Conservation (phyloP, 2,113 vertebrate species). For the Spilogale gracilis region DNA sequence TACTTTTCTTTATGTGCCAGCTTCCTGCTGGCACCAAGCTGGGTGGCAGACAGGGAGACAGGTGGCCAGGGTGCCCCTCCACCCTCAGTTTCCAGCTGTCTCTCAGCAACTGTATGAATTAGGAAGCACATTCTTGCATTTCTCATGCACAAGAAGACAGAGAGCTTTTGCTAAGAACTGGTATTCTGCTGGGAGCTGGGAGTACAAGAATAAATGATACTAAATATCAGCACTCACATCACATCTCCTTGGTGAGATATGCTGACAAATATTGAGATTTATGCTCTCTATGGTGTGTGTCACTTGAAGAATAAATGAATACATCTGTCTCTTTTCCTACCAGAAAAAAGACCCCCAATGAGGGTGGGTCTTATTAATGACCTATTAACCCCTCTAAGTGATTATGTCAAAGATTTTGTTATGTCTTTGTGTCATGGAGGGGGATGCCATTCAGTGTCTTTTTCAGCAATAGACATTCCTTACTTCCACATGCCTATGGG, state of each 20-base stretch:
- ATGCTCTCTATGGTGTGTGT: background rate
- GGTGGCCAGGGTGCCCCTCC: background rate
- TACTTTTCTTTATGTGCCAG: background rate
- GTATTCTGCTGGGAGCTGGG: background rate
- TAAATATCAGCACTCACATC: background rate
- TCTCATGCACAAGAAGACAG: background rate
- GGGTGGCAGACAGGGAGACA: background rate
- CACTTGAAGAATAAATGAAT: background rate
- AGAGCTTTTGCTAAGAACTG: background rate
- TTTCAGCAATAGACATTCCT: background rate
- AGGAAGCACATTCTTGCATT: background rate
- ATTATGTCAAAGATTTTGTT: background rate
- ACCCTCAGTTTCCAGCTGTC: background rate
- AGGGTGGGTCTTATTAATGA: background rate
- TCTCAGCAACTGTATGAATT: background rate
- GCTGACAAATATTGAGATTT: background rate
- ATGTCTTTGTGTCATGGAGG: background rate
- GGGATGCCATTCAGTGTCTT: background rate
- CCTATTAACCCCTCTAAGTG: background rate
- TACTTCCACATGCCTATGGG: background rate
- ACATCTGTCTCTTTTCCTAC: background rate
- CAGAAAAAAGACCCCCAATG: background rate
- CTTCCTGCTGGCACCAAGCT: background rate
- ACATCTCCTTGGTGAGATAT: background rate
- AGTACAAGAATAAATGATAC: background rate